phyloP scores from a whole-genome alignment of 2,888 invertebrate species.

The Pandemis corylana region DNA sequence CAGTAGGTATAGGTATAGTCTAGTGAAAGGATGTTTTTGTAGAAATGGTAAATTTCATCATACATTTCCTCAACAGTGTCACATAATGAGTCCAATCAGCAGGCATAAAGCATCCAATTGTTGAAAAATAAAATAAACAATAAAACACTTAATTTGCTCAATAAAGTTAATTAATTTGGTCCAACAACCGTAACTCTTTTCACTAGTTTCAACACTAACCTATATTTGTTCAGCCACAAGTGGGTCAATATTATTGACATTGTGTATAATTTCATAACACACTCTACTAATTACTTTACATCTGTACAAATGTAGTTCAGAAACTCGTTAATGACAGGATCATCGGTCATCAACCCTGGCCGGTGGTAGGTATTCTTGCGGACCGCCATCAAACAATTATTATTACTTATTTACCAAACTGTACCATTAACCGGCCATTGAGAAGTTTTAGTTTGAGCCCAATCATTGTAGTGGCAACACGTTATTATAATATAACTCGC shows the following conservation, averaged over 20 bases:
- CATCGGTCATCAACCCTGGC: slow-evolving; percentile 58
- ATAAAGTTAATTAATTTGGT: slow-evolving; percentile 25
- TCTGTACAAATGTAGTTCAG: slow-evolving; percentile 49
- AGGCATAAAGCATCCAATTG: slow-evolving; percentile 11
- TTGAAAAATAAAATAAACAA: slow-evolving; percentile 19
- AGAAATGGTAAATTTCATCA: background rate
- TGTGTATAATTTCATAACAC: slow-evolving; percentile 45
- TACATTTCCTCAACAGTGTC: slow-evolving; percentile 1
- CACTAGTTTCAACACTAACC: slow-evolving; percentile 36
- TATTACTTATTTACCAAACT: slow-evolving; percentile 51
- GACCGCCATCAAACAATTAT: slow-evolving; percentile 54
- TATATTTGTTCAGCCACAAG: slow-evolving; percentile 42
- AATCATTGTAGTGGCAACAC: slow-evolving; percentile 68
- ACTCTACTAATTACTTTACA: slow-evolving; percentile 47
- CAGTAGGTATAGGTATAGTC: background rate
- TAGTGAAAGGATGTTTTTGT: background rate
- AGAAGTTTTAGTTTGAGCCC: slow-evolving; percentile 66
- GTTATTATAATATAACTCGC: slow-evolving; percentile 54
- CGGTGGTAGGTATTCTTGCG: slow-evolving; percentile 51
- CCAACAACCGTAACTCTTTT: slow-evolving; percentile 26
- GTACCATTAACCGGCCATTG: slow-evolving; percentile 63
- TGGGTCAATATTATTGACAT: slow-evolving; percentile 45
- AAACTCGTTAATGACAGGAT: slow-evolving; percentile 28
- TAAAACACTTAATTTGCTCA: slow-evolving; percentile 25
- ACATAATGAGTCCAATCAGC: background rate